Base-by-base conservation (phyloP, 2,888 invertebrate species). In the Tiphia femorata region DNA sequence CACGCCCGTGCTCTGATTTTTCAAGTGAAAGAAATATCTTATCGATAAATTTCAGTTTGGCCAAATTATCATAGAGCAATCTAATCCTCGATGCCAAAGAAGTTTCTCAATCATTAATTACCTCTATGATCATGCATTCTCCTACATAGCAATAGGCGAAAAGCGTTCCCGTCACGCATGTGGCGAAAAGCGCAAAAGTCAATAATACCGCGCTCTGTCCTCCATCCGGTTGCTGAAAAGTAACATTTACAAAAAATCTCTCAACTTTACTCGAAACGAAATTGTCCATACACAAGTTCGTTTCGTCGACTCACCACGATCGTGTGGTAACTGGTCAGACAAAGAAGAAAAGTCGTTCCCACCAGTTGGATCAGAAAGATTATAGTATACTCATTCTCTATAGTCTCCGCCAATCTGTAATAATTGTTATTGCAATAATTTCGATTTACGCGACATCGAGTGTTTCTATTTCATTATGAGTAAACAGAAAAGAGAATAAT, bases 1-100 rank as follows among this genome's bases (percentile, higher is more conserved):
- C 1, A 89, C 79, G 1, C 84, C 75, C 65, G 84, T 81, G 62
- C 87, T 87, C 70, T 70, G 12, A 35, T 25, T 25, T 25, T 21
- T 17, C 2, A 30, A 23, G 33, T 25, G 21, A 37, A 10, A 1
- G 14, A 20, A n/a, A 2, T 29, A 16, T n/a, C 6, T 1, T 3
- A 7, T 7, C 4, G 3, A 2, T 17, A 42, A 3, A 23, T 17
- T 29, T 7, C 0, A 30, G 33, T 30, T 40, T 8, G 12, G 8
- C 23, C 14, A n/a, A 0, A 25, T 23, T 4, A 3, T 2, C 7
- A 7, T 10, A 29, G n/a, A 7, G 29, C 10, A 12, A 7, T 7
- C 29, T 2, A 29, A 7, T 29, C 7, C 3, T 7, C 3, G 12
- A 29, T 12, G 7, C 3, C 2, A 29, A 7, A 37, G 20, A 1